phyloP scores from a whole-genome alignment of 1,140 invertebrate species.

The Drosophila miranda region DNA sequence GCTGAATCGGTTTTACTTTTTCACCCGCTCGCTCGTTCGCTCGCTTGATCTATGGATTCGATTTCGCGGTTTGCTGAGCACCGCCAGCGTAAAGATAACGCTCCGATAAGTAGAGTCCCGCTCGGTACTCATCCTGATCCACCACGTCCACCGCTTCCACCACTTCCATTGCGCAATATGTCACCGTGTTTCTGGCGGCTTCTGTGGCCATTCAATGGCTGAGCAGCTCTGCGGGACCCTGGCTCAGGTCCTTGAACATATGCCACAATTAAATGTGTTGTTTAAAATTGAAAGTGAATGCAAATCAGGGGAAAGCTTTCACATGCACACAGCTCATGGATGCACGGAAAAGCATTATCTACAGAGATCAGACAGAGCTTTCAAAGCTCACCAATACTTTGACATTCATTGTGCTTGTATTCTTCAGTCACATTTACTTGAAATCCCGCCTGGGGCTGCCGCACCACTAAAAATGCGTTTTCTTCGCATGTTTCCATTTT shows the following conservation, averaged over 20 bases:
- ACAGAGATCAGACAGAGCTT: neutral
- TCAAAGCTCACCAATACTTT: neutral
- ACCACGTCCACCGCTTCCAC: conserved; percentile 10
- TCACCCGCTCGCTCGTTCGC: conserved; percentile 29
- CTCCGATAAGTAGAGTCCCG: conserved; percentile 58
- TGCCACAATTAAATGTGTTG: conserved; percentile 33
- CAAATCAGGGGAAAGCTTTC: neutral
- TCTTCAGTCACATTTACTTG: conserved; percentile 3
- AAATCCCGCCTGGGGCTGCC: conserved; percentile 13
- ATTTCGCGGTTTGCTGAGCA: conserved; percentile 79
- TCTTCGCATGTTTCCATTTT: conserved; percentile 25
- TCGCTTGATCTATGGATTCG: conserved; percentile 70
- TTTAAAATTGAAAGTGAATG: conserved; percentile 10
- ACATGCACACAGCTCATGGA: neutral
- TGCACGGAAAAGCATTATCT: no score
- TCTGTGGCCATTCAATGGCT: conserved; percentile 36
- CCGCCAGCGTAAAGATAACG: conserved; percentile 52
- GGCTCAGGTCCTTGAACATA: conserved; percentile 51
- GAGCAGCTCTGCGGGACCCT: conserved; percentile 17
- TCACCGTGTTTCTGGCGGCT: conserved; percentile 31
- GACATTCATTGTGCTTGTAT: neutral
- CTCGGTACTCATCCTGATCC: conserved; percentile 26
- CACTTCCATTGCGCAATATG: conserved; percentile 39
- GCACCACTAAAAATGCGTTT: conserved; percentile 21
- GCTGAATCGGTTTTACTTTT: conserved; percentile 60